phyloP scores from a whole-genome alignment of 2,113 vertebrate genomes.

The Megaceryle maxima region DNA sequence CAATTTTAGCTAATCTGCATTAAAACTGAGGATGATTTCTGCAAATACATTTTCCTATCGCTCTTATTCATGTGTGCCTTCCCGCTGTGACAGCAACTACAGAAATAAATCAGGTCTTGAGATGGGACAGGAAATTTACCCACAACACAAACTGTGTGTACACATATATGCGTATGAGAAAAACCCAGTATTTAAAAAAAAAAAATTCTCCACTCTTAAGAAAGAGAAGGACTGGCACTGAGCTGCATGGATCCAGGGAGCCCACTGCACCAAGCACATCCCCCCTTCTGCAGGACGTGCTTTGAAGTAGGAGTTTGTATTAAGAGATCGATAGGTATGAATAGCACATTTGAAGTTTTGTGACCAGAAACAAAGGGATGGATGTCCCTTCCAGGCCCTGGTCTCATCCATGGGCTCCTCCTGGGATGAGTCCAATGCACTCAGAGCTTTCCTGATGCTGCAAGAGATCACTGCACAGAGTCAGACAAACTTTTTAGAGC shows the following conservation, averaged over 20 bases:
- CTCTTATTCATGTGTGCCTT: conserved; percentile 41
- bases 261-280: not conserved
- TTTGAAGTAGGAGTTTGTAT: conserved; percentile 38
- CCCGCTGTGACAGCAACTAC: conserved; percentile 61
- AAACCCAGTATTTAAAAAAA: not conserved
- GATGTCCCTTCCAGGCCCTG: not conserved
- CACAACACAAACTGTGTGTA: not conserved
- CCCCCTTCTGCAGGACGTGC: conserved; percentile 22
- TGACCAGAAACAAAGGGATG: conserved; percentile 11
- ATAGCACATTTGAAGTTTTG: conserved; percentile 23
- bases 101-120: conserved; percentile 46
- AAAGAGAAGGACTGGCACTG: not conserved
- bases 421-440: not conserved
- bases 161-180: not conserved
- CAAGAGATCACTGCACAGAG: not conserved
- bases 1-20: conserved; percentile 58
- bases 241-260: conserved; percentile 17
- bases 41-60: conserved; percentile 21
- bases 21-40: conserved; percentile 65
- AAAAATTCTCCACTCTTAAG: not conserved
- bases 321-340: conserved; percentile 34
- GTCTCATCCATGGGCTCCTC: not conserved
- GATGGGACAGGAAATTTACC: conserved; percentile 55
- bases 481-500: not conserved
- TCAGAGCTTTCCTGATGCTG: not conserved